Evolutionary conservation across 2,113 vertebrate species (phyloP).

Genomic region (Zosterops lateralis): DNA sequence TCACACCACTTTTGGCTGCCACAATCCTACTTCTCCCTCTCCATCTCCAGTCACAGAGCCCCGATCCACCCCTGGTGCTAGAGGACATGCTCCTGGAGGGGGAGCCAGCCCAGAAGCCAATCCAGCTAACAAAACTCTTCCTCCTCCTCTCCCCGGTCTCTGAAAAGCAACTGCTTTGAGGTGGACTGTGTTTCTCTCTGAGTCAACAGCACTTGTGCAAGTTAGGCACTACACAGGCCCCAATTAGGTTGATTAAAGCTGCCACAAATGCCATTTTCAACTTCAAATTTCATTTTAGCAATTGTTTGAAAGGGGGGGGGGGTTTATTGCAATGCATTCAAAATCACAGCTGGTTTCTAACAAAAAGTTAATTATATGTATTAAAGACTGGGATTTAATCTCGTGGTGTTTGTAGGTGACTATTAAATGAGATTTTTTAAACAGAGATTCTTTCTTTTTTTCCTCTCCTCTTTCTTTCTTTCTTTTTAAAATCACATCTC

Average conservation of each 20-base stretch:
- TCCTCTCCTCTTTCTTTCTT: too few relatives aligned
- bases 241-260: background rate
- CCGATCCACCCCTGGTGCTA: background rate
- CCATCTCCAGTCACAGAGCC: background rate
- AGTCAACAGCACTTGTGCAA: background rate
- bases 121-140: background rate
- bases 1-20: background rate
- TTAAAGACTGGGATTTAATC: background rate
- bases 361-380: background rate
- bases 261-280: background rate
- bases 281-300: background rate
- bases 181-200: background rate
- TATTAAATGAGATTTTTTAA: background rate
- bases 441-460: background rate
- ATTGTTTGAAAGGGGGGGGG: background rate
- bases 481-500: background rate
- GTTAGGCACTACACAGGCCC: background rate
- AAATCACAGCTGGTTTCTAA: background rate
- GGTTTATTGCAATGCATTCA: background rate
- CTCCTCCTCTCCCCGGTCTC: background rate
- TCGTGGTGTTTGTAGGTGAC: background rate
- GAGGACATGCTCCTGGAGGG: background rate
- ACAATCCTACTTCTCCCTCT: background rate
- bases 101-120: background rate
- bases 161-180: background rate